A percentile compares a stretch with the other conserved stretches of the same genome.
phyloP scores from a whole-genome alignment of 2,113 vertebrate genomes.

The Coregonus clupeaformis region DNA sequence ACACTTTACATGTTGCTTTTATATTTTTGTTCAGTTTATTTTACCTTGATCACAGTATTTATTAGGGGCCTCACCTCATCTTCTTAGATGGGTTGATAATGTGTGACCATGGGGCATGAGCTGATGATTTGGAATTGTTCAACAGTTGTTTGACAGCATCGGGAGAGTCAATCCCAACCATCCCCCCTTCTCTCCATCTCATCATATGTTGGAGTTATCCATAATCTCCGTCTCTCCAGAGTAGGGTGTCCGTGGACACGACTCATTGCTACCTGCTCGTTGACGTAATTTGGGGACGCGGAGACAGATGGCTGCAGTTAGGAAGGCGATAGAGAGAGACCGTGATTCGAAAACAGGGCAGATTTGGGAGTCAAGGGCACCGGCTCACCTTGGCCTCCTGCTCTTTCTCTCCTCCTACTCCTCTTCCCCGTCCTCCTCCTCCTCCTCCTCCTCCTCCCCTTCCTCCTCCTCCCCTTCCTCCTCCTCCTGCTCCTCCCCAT shows the following conservation, averaged over 20 bases:
- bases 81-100: too few species aligned
- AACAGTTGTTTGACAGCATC: not conserved
- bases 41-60: too few species aligned
- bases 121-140: too few species aligned
- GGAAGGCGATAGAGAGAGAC: not conserved
- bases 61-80: too few species aligned
- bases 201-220: not conserved
- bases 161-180: not conserved
- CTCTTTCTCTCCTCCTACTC: not conserved
- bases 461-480: not conserved
- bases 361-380: not conserved
- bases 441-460: not conserved
- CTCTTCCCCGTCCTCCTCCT: not conserved
- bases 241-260: not conserved
- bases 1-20: too few species aligned
- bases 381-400: not conserved
- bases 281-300: not conserved
- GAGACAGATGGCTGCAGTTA: constrained; percentile 8
- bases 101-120: too few species aligned
- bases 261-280: not conserved
- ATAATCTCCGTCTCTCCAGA: not conserved
- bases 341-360: not conserved
- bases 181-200: not conserved
- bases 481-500: not conserved
- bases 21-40: too few species aligned